A percentile compares a stretch with the other conserved stretches of the same genome.
Evolutionary conservation across 2,797 vertebrate genomes (phyloP).

Genomic region (Pangasius mekongensis): DNA sequence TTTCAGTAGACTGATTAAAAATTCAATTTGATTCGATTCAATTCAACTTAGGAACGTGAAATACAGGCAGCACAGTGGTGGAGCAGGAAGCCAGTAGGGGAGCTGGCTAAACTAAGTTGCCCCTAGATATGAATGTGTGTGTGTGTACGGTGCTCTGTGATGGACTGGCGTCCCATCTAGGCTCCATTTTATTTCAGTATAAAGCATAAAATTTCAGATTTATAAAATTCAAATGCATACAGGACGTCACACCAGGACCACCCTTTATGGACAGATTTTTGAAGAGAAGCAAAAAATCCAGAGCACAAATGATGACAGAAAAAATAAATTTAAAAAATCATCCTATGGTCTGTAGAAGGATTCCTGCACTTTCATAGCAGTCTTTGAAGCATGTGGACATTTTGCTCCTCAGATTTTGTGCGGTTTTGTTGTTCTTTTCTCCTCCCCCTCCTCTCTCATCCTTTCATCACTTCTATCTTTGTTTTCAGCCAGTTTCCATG

Average conservation of each 20-base stretch:
- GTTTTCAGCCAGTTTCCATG: conserved; percentile 54
- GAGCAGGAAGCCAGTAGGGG: no score
- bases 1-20: no score
- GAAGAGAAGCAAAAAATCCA: neutral
- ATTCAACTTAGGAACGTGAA: no score
- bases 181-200: neutral
- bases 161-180: neutral
- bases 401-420: neutral
- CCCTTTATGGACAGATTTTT: neutral
- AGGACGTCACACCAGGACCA: neutral
- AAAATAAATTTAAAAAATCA: neutral
- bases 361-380: neutral
- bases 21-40: no score
- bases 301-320: neutral
- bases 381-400: neutral
- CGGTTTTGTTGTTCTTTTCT: conserved; percentile 4
- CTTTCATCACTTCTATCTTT: conserved; percentile 24
- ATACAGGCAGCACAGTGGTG: no score
- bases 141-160: neutral
- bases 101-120: neutral
- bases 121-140: neutral
- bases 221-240: neutral
- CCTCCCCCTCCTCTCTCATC: conserved; percentile 19
- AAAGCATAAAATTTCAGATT: neutral
- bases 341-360: neutral